Evolutionary conservation across 2,113 vertebrate species (phyloP), one percentile per base, ranked within the genome.

Genomic region (Cynoglossus semilaevis): DNA sequence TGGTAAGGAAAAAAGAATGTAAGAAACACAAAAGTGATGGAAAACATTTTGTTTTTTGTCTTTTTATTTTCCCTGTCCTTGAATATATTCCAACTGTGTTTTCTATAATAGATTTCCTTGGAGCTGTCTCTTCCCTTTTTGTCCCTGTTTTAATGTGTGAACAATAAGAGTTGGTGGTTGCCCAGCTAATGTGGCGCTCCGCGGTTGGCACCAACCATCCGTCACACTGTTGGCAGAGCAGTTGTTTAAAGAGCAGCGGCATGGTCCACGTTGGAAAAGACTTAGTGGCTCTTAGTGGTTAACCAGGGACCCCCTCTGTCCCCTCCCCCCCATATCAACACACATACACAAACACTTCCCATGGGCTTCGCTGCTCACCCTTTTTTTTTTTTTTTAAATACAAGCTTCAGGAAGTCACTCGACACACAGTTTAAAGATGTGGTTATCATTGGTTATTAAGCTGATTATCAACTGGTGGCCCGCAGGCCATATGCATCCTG

Each of bases 271-370:
- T 59, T 81, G 85, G 74, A 85, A 76, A 29, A 77, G 74, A 73
- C 74, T 67, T 48, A n/a, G n/a, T 58, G 63, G 75, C 74, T 71
- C 63, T 85, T 82, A 81, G 88, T 70, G 90, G 88, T 88, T 86
- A 86, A 86, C 86, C 85, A 79, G 38, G 47, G 44, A 43, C 67
- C 78, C 77, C 85, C 83, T 57, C 6, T 6, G 6, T 29, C 22
- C 22, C 22, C 22, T 29, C 22, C 6, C 22, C 22, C 2, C 2
- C 22, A 29, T 6, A 29, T 29, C 22, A 29, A 29, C 22, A 29
- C 22, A 29, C 22, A 29, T 6, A 29, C 22, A 29, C 22, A 29
- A 2, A 29, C 22, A 29, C 22, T 29, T 29, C 22, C 2, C 22
- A 29, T 4, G 22, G 22, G 22, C 22, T 29, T 29, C 6, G 22